Conservation (phyloP, 2,797 vertebrate species). For the Pteropus rufus region DNA sequence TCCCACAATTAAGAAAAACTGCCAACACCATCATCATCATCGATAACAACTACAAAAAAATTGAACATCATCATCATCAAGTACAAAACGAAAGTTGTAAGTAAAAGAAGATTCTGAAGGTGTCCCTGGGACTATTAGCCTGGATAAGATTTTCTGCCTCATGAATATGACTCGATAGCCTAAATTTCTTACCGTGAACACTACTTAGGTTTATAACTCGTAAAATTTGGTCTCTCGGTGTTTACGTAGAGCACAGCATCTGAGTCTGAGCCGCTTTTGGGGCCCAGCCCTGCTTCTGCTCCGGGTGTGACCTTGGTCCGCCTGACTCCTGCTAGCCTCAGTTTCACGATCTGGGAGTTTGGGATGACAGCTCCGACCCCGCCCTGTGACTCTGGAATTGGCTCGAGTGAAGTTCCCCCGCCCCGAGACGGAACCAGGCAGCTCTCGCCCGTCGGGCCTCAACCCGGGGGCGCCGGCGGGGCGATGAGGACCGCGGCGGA, state of each 20-base stretch:
- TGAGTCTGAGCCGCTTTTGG: neutral
- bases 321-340: neutral
- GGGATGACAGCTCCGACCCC: conserved; percentile 60
- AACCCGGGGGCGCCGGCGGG: conserved; percentile 14
- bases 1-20: neutral
- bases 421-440: neutral
- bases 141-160: neutral
- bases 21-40: too few species aligned
- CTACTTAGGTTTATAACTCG: neutral
- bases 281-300: neutral
- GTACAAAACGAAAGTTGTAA: neutral
- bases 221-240: neutral
- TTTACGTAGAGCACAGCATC: neutral
- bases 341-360: neutral
- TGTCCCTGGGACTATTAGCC: neutral
- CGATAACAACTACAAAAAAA: neutral
- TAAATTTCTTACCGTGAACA: neutral
- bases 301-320: conserved; percentile 22
- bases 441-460: neutral
- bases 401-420: neutral
- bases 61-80: neutral
- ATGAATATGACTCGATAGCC: neutral
- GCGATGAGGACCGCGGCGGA: neutral
- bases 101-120: neutral
- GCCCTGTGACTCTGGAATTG: conserved; percentile 35